phyloP scores from a whole-genome alignment of 1,140 invertebrate species.

The Akabosia matsudoensis region DNA sequence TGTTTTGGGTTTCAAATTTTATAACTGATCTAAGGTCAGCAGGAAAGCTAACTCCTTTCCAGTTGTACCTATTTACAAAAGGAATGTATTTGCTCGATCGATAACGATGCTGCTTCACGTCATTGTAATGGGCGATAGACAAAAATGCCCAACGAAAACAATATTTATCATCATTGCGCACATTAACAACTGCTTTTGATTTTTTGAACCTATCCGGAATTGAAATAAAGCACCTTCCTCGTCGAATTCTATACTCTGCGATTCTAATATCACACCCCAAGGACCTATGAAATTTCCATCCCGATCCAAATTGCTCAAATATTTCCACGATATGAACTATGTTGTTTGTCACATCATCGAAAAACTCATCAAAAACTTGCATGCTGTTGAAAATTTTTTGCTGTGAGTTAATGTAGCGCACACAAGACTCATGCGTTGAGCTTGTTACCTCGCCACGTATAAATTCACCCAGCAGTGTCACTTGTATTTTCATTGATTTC shows the following conservation, averaged over 20 bases:
- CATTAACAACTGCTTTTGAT: background rate
- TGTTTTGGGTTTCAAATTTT: conserved; percentile 16
- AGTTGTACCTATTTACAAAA: background rate
- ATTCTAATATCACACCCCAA: conserved; percentile 23
- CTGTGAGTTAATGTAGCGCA: background rate
- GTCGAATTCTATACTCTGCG: background rate
- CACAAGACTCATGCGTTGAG: background rate
- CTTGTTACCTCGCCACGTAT: background rate
- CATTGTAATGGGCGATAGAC: background rate
- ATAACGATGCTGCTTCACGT: background rate
- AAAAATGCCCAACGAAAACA: conserved; percentile 26
- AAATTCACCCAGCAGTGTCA: background rate
- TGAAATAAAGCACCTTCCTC: background rate
- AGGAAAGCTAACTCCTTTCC: background rate
- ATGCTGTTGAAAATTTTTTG: background rate
- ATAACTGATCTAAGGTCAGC: background rate
- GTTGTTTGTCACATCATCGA: background rate
- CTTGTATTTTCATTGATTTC: background rate
- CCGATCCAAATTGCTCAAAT: background rate
- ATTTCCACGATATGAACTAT: background rate
- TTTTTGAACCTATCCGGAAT: background rate
- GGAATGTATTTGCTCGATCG: background rate
- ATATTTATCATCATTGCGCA: conserved; percentile 4
- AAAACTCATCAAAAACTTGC: background rate
- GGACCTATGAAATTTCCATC: background rate